These are phyloP conservation scores for Euura saliciscinereae DNA, from an alignment of 1,140 invertebrate species.

Conservation along the genomic window DNA sequence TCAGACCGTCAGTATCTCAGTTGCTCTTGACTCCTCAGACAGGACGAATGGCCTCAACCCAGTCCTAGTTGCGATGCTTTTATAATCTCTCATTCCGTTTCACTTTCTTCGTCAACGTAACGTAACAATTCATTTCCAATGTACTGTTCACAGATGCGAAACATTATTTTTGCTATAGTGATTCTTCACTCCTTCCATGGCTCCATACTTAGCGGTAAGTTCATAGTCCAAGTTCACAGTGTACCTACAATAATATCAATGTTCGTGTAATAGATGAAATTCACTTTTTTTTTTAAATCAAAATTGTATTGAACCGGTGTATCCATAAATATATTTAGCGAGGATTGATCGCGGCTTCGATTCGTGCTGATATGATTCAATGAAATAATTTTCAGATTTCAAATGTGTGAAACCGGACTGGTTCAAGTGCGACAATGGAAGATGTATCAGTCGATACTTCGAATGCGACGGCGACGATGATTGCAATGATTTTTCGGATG, in stretches of 20 bases:
- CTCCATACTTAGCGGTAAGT: neutral
- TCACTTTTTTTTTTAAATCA: too few species aligned
- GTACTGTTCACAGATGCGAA: neutral
- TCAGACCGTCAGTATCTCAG: neutral
- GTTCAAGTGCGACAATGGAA: conserved; percentile 49
- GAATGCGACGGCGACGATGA: conserved; percentile 59
- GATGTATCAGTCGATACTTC: conserved; percentile 51
- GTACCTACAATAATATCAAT: too few species aligned
- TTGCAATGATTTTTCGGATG: conserved; percentile 63
- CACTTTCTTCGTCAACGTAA: neutral
- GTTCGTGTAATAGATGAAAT: too few species aligned
- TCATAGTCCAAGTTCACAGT: neutral
- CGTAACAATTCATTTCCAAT: neutral
- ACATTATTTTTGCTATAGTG: conserved; percentile 1
- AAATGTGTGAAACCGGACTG: conserved; percentile 17
- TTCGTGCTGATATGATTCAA: too few species aligned
- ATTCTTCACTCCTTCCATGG: neutral
- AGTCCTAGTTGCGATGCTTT: neutral
- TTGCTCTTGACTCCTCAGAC: neutral
- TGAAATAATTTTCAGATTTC: conserved; percentile 10
- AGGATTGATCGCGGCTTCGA: too few species aligned
- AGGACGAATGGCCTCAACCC: neutral
- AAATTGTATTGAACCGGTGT: too few species aligned
- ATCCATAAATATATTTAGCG: too few species aligned
- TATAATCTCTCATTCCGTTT: neutral